phyloP scores from a whole-genome alignment of 1,140 invertebrate species.

The Papilio aristodemus region DNA sequence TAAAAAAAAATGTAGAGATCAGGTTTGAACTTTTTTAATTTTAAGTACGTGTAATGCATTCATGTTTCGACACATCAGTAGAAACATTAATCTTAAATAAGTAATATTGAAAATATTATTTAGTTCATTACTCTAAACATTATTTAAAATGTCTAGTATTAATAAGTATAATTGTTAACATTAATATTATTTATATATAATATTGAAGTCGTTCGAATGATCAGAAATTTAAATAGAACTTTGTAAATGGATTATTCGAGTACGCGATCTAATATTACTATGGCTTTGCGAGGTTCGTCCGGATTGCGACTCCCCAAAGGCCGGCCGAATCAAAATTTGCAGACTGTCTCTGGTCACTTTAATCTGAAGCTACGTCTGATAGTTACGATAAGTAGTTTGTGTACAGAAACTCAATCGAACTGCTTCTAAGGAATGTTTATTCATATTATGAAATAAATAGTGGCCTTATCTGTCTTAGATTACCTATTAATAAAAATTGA shows the following conservation, averaged over 20 bases:
- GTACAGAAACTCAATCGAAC: background rate
- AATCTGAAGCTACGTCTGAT: conserved; percentile 28
- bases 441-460: background rate
- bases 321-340: conserved; percentile 45
- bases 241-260: conserved; percentile 27
- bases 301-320: conserved; percentile 43
- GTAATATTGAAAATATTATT: too few species aligned
- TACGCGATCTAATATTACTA: conserved; percentile 29
- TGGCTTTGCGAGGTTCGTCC: conserved; percentile 12
- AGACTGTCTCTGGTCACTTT: conserved; percentile 47
- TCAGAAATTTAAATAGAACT: conserved; percentile 7
- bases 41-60: too few species aligned
- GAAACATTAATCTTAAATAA: too few species aligned
- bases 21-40: too few species aligned
- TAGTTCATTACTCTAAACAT: too few species aligned
- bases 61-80: too few species aligned
- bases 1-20: too few species aligned
- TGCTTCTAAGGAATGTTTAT: background rate
- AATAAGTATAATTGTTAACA: too few species aligned
- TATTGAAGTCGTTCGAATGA: background rate
- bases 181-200: background rate
- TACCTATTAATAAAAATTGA: too few species aligned
- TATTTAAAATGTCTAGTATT: too few species aligned
- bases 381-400: conserved; percentile 1
- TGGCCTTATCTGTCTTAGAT: too few species aligned